phyloP scores from a whole-genome alignment of 2,888 invertebrate species.

The Prenolepis imparis region DNA sequence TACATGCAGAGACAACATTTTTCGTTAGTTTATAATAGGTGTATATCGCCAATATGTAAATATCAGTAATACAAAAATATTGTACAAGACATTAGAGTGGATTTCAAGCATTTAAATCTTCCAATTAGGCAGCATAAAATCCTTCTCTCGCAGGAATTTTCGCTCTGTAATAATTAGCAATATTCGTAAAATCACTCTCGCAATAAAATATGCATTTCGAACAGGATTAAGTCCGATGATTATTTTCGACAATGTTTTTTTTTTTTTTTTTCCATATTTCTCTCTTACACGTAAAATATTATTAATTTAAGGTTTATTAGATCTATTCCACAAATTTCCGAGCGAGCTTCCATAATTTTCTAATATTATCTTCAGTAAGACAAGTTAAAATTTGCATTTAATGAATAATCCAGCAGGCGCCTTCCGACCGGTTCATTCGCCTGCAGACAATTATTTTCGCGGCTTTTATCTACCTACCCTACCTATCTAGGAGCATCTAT shows the following conservation, averaged over 20 bases:
- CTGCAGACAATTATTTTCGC: constrained; percentile 38
- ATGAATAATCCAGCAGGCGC: constrained; percentile 33
- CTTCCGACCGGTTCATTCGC: constrained; percentile 22
- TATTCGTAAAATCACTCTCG: background rate
- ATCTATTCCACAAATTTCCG: constrained; percentile 19
- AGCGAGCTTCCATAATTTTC: constrained; percentile 25
- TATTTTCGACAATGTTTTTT: constrained; percentile 11
- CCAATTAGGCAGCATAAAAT: background rate
- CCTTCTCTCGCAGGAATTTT: background rate
- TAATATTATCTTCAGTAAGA: constrained; percentile 19
- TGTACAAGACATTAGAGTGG: background rate
- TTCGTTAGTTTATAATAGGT: background rate
- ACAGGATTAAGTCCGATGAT: background rate
- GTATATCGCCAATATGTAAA: background rate
- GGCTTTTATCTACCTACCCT: constrained; percentile 4
- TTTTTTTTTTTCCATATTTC: background rate
- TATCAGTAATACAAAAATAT: background rate
- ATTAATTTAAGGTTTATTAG: constrained; percentile 24
- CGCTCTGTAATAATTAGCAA: background rate
- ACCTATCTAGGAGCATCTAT: constrained; percentile 34
- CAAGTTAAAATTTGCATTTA: constrained; percentile 35
- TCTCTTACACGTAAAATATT: background rate
- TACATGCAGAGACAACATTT: background rate
- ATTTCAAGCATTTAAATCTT: background rate
- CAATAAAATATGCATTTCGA: background rate